Base-by-base conservation (phyloP, 2,113 vertebrate species). In the Condylura cristata region DNA sequence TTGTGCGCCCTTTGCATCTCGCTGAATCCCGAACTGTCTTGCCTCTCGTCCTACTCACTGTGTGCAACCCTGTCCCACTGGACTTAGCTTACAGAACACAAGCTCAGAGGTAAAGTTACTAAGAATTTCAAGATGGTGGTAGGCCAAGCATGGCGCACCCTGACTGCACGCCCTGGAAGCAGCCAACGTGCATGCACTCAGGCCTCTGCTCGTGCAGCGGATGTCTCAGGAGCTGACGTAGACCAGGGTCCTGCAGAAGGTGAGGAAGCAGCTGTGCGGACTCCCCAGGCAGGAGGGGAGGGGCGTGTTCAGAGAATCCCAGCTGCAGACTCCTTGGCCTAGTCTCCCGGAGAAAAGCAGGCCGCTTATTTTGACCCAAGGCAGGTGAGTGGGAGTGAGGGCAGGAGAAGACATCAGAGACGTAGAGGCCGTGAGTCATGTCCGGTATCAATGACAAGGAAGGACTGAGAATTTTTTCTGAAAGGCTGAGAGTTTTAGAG, bases 21-120 rank as follows among this genome's bases (percentile, higher is more conserved):
- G 11, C 32, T 3, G 11, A 65, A 28, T 63, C 32, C 22, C 18
- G 26, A 60, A 6, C 28, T 61, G 58, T 24, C 9, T n/a, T 58
- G 1, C 1, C 0, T 30, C 28, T 88, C 9, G 46, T 13, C 28
- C 80, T n/a, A 0, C 46, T 84, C 56, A 16, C 0, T 1, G 6
- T 8, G 28, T 66, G 9, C 2, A 32, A 6, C 0, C 2, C 4
- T 9, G 18, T 39, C 34, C 70, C 34, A 1, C 41, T 48, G 0
- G 34, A n/a, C 30, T 60, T 65, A n/a, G 22, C 18, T 56, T 41
- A 48, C 8, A 26, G 37, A 80, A 56, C 20, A 34, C 22, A 86
- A 53, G 14, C 39, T 58, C 68, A 91, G 39, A 66, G 51, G 48
- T 58, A 56, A 51, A 87, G 32, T 44, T 32, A 18, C 65, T 37